Base-by-base conservation (phyloP, 2,888 invertebrate species). In the Volucella zonaria region DNA sequence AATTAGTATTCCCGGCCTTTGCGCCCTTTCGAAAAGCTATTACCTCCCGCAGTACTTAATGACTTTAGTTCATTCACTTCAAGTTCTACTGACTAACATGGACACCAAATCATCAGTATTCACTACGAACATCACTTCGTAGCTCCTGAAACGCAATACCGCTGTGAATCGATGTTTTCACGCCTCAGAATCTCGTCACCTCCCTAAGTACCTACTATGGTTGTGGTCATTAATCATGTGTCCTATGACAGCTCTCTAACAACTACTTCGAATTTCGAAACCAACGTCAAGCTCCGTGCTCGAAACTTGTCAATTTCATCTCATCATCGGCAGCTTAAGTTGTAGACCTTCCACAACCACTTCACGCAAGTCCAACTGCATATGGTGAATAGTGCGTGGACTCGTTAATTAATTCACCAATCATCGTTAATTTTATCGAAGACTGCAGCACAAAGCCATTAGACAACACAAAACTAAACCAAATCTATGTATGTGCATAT, bases 331-430 rank as follows among this genome's bases (percentile, higher is more conserved):
- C 47, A 38, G 23, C 3, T 43, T 38, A 45, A 68, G 62, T 62
- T 42, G 66, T 42, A 75, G 75, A 75, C 75, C 66, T 58, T 75
- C 59, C 66, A 58, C 59, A 75, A 75, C 49, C 75, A 67, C 75
- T 75, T 51, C 15, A 56, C 47, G 45, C 12, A 23, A 54, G 47
- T 14, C 12, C 31, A 1, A 1, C 31, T 31, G 31, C 0, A 6
- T n/a, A n/a, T 31, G 31, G 31, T 31, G 31, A 31, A 31, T 31
- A 31, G 31, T 31, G 31, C 31, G 31, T 31, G 31, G 31, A 31
- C 6, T 31, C 31, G 31, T 31, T 67, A 76, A 68, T 68, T 61
- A 68, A 68, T 76, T 61, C 52, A 18, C 43, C 52, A 51, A 66
- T 59, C 58, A 58, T 52, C 45, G 67, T 59, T 38, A 23, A 47